phyloP scores from a whole-genome alignment of 2,888 invertebrate genomes.

The Limulus polyphemus region DNA sequence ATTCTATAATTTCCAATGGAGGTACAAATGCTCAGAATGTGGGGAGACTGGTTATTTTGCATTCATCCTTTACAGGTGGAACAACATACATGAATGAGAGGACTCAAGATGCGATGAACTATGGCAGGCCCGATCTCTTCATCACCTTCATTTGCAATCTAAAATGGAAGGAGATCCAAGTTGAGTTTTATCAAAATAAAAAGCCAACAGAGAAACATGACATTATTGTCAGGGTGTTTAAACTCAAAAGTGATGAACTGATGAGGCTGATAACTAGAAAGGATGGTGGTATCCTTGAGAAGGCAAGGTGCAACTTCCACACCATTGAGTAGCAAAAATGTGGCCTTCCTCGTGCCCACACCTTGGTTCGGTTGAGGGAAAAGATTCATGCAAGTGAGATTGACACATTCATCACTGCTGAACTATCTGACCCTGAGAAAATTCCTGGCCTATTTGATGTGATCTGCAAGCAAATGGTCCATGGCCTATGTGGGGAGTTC shows the following conservation, averaged over 20 bases:
- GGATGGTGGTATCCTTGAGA: conserved; percentile 26
- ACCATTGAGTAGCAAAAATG: conserved; percentile 33
- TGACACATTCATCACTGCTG: conserved; percentile 18
- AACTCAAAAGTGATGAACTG: conserved; percentile 27
- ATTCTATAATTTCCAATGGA: no score
- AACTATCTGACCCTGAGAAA: conserved; percentile 18
- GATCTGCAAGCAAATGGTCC: no score
- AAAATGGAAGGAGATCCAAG: conserved; percentile 31
- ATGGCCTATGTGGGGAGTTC: not conserved
- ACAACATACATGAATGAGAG: conserved; percentile 32
- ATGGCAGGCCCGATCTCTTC: conserved; percentile 30
- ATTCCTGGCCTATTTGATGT: no score
- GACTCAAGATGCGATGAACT: conserved; percentile 29
- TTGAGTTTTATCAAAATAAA: conserved; percentile 24
- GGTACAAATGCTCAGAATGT: no score
- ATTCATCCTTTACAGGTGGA: no score
- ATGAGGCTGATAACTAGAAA: conserved; percentile 20
- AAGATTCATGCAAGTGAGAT: conserved; percentile 21
- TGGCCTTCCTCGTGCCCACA: conserved; percentile 31
- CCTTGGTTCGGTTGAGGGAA: conserved; percentile 6
- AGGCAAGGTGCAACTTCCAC: conserved; percentile 23
- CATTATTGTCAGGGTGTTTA: conserved; percentile 28
- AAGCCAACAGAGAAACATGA: conserved; percentile 28
- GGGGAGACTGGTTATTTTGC: no score
- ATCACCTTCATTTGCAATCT: conserved; percentile 33